Evolutionary conservation across 2,888 invertebrate genomes (phyloP).

Genomic region (Pollenia amentaria): DNA sequence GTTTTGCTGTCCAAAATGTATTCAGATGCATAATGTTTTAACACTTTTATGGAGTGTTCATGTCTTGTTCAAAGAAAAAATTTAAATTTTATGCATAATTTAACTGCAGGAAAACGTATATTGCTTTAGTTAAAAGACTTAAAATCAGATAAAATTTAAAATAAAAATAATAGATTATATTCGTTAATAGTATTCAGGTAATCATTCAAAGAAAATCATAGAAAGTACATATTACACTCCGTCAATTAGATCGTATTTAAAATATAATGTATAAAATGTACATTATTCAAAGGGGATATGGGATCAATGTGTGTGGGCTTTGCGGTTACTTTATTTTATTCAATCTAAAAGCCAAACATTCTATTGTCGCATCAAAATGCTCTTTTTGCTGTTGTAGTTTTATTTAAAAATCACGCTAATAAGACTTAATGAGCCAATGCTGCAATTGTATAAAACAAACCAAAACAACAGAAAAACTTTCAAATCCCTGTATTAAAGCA

Average conservation of each 20-base stretch:
- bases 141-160: background rate
- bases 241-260: no score
- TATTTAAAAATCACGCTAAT: conserved; percentile 55
- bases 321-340: conserved; percentile 14
- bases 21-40: background rate
- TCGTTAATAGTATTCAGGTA: no score
- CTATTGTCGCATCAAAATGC: conserved; percentile 14
- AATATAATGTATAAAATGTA: background rate
- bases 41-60: background rate
- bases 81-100: conserved; percentile 1
- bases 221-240: no score
- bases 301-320: background rate
- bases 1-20: background rate
- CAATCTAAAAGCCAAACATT: conserved; percentile 17
- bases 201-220: no score
- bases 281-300: background rate
- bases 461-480: conserved; percentile 49
- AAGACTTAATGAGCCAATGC: conserved; percentile 63
- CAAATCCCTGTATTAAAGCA: conserved; percentile 36
- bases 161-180: no score
- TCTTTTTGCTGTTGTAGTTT: conserved; percentile 9
- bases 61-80: background rate
- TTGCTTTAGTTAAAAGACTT: no score
- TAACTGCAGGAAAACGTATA: background rate
- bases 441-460: conserved; percentile 40